These are phyloP conservation scores for Desoria tigrina DNA, from an alignment of 2,888 invertebrate species.

Conservation along the genomic window DNA sequence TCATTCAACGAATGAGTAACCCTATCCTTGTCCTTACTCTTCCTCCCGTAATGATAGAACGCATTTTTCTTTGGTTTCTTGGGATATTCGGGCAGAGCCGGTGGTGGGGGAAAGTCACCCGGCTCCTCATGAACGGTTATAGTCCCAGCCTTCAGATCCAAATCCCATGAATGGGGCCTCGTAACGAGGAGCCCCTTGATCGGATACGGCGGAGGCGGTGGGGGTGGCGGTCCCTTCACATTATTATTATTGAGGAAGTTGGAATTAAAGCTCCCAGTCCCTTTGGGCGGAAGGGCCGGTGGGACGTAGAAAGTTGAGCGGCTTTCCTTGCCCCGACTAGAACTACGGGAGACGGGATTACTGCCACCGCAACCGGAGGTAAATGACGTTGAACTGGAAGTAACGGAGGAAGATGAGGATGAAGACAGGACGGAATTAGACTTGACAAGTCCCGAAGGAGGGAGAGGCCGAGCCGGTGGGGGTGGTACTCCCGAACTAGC, in stretches of 20 bases:
- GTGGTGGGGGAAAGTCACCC: background rate
- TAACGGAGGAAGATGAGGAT: constrained; percentile 41
- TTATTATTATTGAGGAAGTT: background rate
- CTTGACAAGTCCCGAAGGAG: constrained; percentile 32
- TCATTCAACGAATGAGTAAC: background rate
- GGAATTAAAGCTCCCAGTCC: background rate
- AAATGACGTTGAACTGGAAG: constrained; percentile 29
- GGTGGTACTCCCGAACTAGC: constrained; percentile 27
- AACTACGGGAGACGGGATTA: constrained; percentile 33
- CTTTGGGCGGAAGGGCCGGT: constrained; percentile 10
- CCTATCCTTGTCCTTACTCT: background rate
- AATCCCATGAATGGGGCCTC: constrained; percentile 46
- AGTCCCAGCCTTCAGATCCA: constrained; percentile 24
- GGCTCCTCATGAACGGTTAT: constrained; percentile 15
- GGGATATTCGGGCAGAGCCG: constrained; percentile 6
- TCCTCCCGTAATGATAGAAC: constrained; percentile 16
- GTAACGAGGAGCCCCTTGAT: constrained; percentile 15
- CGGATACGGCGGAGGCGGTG: constrained; percentile 29
- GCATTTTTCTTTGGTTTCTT: constrained; percentile 3
- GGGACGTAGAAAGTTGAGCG: constrained; percentile 15
- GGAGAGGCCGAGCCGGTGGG: constrained; percentile 27
- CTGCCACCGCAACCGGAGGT: constrained; percentile 15
- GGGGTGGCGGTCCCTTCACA: constrained; percentile 11
- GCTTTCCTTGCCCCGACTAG: constrained; percentile 21
- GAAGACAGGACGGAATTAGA: constrained; percentile 43